A percentile compares a stretch with the other conserved stretches of the same genome.
Conservation (phyloP, 1,140 invertebrate species). For the Zaprionus inermis region DNA sequence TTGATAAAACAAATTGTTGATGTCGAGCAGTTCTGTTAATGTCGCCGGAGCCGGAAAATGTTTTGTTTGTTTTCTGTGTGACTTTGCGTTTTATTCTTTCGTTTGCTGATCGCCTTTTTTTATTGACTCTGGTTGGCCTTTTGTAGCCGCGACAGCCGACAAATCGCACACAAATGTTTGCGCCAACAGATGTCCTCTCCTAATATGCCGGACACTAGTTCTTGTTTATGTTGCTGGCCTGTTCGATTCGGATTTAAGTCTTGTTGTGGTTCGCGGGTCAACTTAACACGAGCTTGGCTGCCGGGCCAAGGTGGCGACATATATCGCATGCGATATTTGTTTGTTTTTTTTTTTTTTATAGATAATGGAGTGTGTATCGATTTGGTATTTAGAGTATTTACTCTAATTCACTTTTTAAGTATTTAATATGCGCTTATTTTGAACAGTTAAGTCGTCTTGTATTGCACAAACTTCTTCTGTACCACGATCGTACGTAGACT, state of each 20-base stretch:
- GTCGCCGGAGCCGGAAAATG: constrained; percentile 83
- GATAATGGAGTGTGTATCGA: not conserved
- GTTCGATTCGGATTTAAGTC: not conserved
- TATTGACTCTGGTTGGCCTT: constrained; percentile 52
- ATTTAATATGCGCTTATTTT: constrained; percentile 6
- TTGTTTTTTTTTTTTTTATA: not conserved
- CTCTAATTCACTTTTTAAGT: not conserved
- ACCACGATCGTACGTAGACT: constrained; percentile 39
- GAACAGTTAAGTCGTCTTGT: constrained; percentile 1
- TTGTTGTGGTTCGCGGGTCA: constrained; percentile 1
- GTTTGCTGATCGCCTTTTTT: constrained; percentile 31
- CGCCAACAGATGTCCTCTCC: constrained; percentile 57
- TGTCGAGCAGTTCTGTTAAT: constrained; percentile 84
- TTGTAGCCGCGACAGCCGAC: constrained; percentile 28
- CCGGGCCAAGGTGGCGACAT: not conserved
- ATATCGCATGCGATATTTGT: constrained; percentile 5
- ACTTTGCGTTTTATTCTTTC: constrained; percentile 62
- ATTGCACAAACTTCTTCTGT: constrained; percentile 60
- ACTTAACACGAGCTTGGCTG: not conserved
- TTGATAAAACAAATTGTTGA: constrained; percentile 84
- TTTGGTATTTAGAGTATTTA: not conserved
- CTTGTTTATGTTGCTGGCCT: constrained; percentile 8
- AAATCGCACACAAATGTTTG: constrained; percentile 55
- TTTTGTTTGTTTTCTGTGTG: constrained; percentile 80
- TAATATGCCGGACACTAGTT: constrained; percentile 31